Conservation (phyloP, 2,888 invertebrate species). For the Andrena minutula region DNA sequence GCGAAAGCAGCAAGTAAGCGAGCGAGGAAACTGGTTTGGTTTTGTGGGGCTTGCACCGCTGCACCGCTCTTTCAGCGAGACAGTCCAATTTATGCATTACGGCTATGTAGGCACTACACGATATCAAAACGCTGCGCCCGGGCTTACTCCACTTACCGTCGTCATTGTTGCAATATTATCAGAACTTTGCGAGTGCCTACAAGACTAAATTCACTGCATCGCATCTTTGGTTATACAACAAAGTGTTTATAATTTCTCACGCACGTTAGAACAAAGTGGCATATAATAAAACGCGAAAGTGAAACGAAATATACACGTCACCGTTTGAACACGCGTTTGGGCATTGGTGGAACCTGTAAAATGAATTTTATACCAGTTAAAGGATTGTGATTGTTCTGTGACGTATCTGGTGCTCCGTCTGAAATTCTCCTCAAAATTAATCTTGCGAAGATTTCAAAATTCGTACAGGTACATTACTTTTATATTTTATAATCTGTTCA, state of each 20-base stretch:
- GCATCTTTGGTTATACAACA: conserved; percentile 55
- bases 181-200: conserved; percentile 81
- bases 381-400: conserved; percentile 71
- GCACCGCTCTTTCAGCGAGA: conserved; percentile 83
- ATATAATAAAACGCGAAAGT: conserved; percentile 36
- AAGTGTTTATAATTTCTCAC: conserved; percentile 53
- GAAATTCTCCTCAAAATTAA: conserved; percentile 59
- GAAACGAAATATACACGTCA: conserved; percentile 35
- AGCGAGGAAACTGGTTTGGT: conserved; percentile 83
- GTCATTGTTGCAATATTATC: conserved; percentile 75
- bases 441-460: conserved; percentile 61
- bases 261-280: conserved; percentile 25
- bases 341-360: conserved; percentile 68
- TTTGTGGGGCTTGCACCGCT: conserved; percentile 84
- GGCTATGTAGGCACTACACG: conserved; percentile 85
- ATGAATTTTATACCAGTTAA: conserved; percentile 71
- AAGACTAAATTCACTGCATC: conserved; percentile 75
- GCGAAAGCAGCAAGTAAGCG: conserved; percentile 77
- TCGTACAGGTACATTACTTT: conserved; percentile 68
- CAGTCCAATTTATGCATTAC: conserved; percentile 85
- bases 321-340: conserved; percentile 40
- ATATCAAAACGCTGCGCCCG: conserved; percentile 80
- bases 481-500: conserved; percentile 13
- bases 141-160: conserved; percentile 76
- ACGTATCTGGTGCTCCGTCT: conserved; percentile 63